Percentiles rank a stretch among this genome's conserved stretches.
Conservation (phyloP, 2,113 vertebrate genomes). For the Tetraodon nigroviridis region DNA sequence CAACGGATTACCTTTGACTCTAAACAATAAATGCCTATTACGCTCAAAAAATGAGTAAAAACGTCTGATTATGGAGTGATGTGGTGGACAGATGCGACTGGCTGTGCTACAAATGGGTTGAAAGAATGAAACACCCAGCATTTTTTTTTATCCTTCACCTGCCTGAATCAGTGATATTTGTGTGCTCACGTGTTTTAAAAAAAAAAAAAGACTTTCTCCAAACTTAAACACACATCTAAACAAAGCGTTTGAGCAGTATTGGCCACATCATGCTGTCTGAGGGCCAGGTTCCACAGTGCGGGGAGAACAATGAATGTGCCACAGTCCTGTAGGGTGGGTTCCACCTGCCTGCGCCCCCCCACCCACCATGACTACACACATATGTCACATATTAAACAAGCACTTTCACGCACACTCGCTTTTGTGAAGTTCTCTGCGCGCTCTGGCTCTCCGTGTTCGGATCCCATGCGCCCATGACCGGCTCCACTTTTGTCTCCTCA, state of each 20-base stretch:
- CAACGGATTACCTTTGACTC: not conserved
- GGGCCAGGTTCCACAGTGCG: constrained; percentile 39
- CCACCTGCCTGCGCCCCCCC: constrained; percentile 42
- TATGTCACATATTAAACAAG: constrained; percentile 25
- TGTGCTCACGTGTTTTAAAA: not conserved
- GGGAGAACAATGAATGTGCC: constrained; percentile 69
- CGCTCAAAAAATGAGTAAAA: not conserved
- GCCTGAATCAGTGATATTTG: constrained; percentile 18
- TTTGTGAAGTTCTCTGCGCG: constrained; percentile 20
- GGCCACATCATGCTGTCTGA: constrained; percentile 23
- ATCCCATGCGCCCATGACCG: constrained; percentile 27
- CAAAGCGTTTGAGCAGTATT: not conserved
- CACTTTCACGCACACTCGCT: not conserved
- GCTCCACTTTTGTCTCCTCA: constrained; percentile 54
- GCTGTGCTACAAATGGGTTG: constrained; percentile 5
- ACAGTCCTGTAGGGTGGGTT: constrained; percentile 56
- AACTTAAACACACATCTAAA: constrained; percentile 2
- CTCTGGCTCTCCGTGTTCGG: not conserved
- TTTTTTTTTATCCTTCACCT: constrained; percentile 41
- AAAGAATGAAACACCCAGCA: constrained; percentile 46
- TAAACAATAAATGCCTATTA: not conserved
- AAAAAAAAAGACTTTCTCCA: not conserved
- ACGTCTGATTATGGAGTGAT: not conserved
- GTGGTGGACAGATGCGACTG: not conserved
- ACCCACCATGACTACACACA: constrained; percentile 12